These are phyloP conservation scores for Leistus spinibarbis DNA, from an alignment of 2,888 invertebrate species.

Conservation along the genomic window DNA sequence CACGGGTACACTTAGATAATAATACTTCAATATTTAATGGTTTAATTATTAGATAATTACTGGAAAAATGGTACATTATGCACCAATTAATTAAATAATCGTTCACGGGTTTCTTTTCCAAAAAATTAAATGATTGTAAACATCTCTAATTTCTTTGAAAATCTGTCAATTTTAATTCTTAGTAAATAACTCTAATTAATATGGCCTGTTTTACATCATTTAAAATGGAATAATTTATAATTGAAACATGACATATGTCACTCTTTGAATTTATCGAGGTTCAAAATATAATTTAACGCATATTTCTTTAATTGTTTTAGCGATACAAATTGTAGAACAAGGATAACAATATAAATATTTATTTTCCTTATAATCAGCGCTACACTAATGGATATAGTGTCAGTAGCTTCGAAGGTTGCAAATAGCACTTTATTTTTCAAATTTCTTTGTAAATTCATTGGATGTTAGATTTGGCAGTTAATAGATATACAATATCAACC, in stretches of 20 bases:
- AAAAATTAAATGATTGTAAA: no score
- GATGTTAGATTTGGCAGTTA: no score
- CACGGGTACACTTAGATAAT: no score
- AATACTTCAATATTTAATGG: no score
- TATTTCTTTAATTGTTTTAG: background rate
- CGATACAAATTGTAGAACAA: background rate
- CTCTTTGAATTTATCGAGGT: background rate
- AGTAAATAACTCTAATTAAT: background rate
- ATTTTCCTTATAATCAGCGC: no score
- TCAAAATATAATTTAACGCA: background rate
- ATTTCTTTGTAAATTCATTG: no score
- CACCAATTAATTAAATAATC: no score
- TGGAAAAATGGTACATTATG: no score
- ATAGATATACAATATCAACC: background rate
- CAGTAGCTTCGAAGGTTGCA: background rate
- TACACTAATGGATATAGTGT: no score
- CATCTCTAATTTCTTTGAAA: background rate
- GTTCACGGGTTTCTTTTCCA: no score
- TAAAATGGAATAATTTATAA: background rate
- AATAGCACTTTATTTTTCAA: no score
- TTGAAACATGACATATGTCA: background rate
- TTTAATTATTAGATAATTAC: no score
- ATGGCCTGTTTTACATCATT: background rate
- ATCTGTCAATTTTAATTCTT: background rate
- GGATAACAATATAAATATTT: background rate